These are phyloP conservation scores for Megaleporinus macrocephalus DNA, from an alignment of 2,113 vertebrate genomes.

Conservation along the genomic window DNA sequence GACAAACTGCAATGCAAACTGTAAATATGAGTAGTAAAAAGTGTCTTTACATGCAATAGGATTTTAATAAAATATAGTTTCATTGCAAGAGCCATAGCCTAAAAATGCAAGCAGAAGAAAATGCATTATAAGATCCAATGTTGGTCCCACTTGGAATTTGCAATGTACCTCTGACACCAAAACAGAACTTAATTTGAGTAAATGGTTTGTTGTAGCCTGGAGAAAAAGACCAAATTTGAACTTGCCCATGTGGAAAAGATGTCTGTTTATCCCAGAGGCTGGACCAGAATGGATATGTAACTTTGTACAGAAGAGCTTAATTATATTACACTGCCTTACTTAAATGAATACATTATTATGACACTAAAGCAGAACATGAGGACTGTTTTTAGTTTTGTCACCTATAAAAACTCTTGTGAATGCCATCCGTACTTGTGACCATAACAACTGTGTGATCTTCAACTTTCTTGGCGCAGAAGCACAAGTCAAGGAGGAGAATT, in stretches of 20 bases:
- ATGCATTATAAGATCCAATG: constrained; percentile 4
- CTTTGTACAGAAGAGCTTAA: constrained; percentile 41
- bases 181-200: constrained; percentile 31
- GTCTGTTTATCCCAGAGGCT: constrained; percentile 49
- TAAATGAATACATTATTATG: too few relatives aligned
- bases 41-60: background rate
- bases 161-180: constrained; percentile 36
- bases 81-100: background rate
- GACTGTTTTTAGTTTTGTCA: constrained; percentile 1
- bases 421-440: background rate
- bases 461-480: constrained; percentile 37
- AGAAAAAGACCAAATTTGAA: constrained; percentile 46
- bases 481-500: constrained; percentile 46
- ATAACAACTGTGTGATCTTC: constrained; percentile 42
- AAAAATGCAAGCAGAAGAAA: background rate
- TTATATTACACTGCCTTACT: background rate
- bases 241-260: constrained; percentile 49
- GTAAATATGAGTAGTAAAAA: background rate
- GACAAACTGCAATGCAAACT: too few relatives aligned
- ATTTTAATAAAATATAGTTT: background rate
- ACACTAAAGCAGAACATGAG: background rate
- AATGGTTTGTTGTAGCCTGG: constrained; percentile 36
- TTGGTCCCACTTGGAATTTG: constrained; percentile 28
- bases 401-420: constrained; percentile 7
- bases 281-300: constrained; percentile 31